Evolutionary conservation across 2,797 vertebrate species (phyloP).

Genomic region (Characodon lateralis): DNA sequence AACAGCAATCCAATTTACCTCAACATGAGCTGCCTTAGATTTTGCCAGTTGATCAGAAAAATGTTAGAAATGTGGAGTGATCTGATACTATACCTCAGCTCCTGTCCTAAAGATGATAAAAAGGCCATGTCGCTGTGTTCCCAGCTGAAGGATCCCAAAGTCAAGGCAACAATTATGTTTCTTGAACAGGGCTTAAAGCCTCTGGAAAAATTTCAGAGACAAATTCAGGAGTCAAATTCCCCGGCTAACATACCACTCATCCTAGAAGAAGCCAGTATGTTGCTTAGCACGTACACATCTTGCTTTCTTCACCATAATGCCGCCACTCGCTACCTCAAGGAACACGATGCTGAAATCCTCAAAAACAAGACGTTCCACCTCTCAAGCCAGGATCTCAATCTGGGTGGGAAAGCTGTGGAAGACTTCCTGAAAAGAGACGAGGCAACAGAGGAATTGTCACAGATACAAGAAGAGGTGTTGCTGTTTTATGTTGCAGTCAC

Average conservation of each 20-base stretch:
- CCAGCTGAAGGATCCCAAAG: constrained; percentile 71
- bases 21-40: constrained; percentile 64
- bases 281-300: constrained; percentile 72
- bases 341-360: constrained; percentile 62
- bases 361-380: constrained; percentile 63
- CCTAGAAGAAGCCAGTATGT: constrained; percentile 69
- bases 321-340: constrained; percentile 65
- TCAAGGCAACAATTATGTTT: constrained; percentile 76
- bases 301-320: constrained; percentile 74
- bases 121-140: constrained; percentile 67
- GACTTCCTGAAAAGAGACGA: constrained; percentile 63
- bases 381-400: constrained; percentile 47
- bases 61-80: constrained; percentile 73
- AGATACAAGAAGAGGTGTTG: constrained; percentile 59
- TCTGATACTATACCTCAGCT: constrained; percentile 70
- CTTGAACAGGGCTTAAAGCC: constrained; percentile 75
- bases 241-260: constrained; percentile 62
- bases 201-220: constrained; percentile 67
- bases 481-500: constrained; percentile 75
- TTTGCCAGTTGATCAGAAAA: constrained; percentile 61
- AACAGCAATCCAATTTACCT: constrained; percentile 33
- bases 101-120: constrained; percentile 46
- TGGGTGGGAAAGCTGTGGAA: constrained; percentile 64
- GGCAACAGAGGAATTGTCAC: constrained; percentile 22
- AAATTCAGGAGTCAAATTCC: constrained; percentile 33